A percentile compares a stretch with the other conserved stretches of the same genome.
Conservation (phyloP, 2,113 vertebrate genomes). For the Gobio gobio region DNA sequence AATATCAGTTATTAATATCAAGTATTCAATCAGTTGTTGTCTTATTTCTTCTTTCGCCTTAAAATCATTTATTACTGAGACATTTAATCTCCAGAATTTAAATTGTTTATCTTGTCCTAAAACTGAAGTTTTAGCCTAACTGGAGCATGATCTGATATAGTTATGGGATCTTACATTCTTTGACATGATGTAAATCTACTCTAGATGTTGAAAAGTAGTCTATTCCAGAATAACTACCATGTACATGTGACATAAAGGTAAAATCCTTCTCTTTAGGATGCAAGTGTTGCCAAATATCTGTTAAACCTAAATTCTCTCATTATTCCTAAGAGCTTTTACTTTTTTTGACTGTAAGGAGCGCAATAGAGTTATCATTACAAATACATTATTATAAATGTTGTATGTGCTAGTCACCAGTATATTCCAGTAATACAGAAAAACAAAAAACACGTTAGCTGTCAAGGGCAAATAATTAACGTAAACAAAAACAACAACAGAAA, state of each 20-base stretch:
- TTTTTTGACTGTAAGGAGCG: neutral
- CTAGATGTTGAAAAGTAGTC: neutral
- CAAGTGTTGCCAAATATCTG: neutral
- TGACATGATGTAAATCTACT: neutral
- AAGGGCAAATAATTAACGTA: too few species aligned
- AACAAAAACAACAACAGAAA: neutral
- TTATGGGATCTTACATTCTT: neutral
- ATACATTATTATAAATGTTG: neutral
- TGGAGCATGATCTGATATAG: neutral
- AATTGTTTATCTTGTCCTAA: neutral
- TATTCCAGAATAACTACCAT: neutral
- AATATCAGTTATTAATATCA: too few species aligned
- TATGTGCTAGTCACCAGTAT: too few species aligned
- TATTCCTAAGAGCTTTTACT: neutral
- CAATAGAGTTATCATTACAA: neutral
- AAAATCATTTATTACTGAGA: too few species aligned
- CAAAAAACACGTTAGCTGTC: too few species aligned
- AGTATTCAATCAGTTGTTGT: too few species aligned
- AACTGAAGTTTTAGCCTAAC: neutral
- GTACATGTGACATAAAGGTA: slow-evolving; percentile 7
- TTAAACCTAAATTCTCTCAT: slow-evolving; percentile 1
- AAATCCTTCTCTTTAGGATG: slow-evolving; percentile 23
- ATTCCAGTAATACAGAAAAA: too few species aligned
- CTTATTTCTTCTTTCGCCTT: too few species aligned
- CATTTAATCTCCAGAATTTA: too few species aligned